Base-by-base conservation (phyloP, 1,140 invertebrate species). In the Eurosta solidaginis region DNA sequence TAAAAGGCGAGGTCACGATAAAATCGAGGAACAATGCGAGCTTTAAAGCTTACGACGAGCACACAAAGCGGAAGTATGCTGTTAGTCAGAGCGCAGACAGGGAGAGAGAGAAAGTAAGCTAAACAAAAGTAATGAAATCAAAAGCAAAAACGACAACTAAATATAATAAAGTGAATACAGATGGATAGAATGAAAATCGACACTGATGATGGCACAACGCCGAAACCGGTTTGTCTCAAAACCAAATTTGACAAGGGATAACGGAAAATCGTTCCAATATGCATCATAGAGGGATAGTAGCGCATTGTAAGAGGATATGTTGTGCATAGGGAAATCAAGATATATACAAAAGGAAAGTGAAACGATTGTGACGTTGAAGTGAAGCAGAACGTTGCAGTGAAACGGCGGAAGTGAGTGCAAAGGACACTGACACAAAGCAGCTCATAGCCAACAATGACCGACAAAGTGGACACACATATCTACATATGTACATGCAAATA, bases 61-160 rank as follows among this genome's bases (percentile, higher is more conserved):
- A 2, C 52, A 29, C 59, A n/a, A n/a, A 68, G n/a, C 59, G 33
- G 33, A 68, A 40, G 36, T 2, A 20, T n/a, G n/a, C n/a, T n/a
- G n/a, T 22, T 42, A 33, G 59, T 22, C 33, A 68, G 59, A 36
- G 33, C 14, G n/a, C n/a, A n/a, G n/a, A n/a, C n/a, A n/a, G n/a
- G n/a, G n/a, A n/a, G n/a, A n/a, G n/a, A 22, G 59, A 42, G 59
- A 22, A 40, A 40, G 59, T 33, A 68, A 68, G 40, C 6, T 68
- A n/a, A n/a, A n/a, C n/a, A n/a, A n/a, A n/a, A n/a, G 59, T 68
- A 68, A 68, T 68, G 59, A 68, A 68, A 68, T 68, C 59, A 68
- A 68, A 68, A 68, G n/a, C 59, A 33, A 68, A 40, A 33, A n/a
- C n/a, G n/a, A n/a, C n/a, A 33, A 40, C 29, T 40, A 40, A 9